Evolutionary conservation across 2,797 vertebrate genomes (phyloP).

Genomic region (Cyprinodon diabolis): DNA sequence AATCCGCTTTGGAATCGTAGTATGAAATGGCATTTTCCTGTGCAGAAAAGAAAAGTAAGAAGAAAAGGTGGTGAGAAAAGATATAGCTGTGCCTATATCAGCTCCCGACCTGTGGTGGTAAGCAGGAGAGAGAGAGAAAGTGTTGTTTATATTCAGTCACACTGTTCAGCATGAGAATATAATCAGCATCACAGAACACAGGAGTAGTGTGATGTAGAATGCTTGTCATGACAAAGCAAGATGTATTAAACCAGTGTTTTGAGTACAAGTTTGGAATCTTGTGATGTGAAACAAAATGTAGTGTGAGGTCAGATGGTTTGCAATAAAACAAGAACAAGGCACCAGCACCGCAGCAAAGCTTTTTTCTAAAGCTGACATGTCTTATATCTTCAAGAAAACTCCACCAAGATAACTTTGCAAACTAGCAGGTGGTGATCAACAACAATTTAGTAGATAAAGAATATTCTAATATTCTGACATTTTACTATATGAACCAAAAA

Average conservation of each 20-base stretch:
- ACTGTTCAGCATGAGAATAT: slow-evolving; percentile 80
- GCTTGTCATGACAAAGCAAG: slow-evolving; percentile 55
- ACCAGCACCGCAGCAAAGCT: too few relatives aligned
- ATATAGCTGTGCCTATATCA: slow-evolving; percentile 72
- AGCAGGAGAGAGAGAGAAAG: slow-evolving; percentile 70
- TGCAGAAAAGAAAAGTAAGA: slow-evolving; percentile 75
- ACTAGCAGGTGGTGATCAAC: neutral
- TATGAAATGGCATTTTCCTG: slow-evolving; percentile 96
- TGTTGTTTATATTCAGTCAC: slow-evolving; percentile 79
- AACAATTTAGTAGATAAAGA: neutral
- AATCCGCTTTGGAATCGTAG: slow-evolving; percentile 96
- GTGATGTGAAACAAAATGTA: slow-evolving; percentile 29
- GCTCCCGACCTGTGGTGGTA: slow-evolving; percentile 55
- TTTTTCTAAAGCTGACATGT: neutral
- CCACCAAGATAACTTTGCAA: neutral
- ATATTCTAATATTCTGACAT: too few relatives aligned
- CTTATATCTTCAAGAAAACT: neutral
- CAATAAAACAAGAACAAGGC: slow-evolving; percentile 21
- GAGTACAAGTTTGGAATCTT: slow-evolving; percentile 45
- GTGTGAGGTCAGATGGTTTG: slow-evolving; percentile 44
- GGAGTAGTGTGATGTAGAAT: slow-evolving; percentile 78
- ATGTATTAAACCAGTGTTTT: slow-evolving; percentile 41
- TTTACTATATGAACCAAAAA: too few relatives aligned
- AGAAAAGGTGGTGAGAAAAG: slow-evolving; percentile 74
- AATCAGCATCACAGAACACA: slow-evolving; percentile 82